phyloP scores from a whole-genome alignment of 2,888 invertebrate species.

The Hirtodrosophila confusa region DNA sequence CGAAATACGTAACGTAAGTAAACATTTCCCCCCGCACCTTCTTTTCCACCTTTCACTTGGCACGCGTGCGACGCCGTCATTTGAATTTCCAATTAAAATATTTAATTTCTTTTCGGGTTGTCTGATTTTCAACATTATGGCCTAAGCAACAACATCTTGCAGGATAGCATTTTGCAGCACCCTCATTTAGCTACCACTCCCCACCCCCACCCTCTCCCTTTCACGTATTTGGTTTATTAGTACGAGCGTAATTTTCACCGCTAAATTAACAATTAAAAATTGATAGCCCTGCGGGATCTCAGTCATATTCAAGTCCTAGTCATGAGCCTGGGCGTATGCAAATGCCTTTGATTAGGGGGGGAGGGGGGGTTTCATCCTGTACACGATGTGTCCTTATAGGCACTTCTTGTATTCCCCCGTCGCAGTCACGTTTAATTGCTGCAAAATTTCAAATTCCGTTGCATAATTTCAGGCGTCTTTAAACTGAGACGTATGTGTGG shows the following conservation, averaged over 20 bases:
- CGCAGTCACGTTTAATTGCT: conserved; percentile 64
- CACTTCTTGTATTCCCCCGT: conserved; percentile 36
- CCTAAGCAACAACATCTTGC: conserved; percentile 39
- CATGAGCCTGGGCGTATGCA: conserved; percentile 48
- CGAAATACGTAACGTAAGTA: conserved; percentile 42
- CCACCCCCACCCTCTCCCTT: not conserved
- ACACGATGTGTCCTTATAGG: conserved; percentile 10
- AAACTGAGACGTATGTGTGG: conserved; percentile 8
- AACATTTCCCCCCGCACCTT: conserved; percentile 13
- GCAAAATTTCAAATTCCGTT: conserved; percentile 60
- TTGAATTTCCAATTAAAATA: conserved; percentile 81
- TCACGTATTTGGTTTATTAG: conserved; percentile 46
- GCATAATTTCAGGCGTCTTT: conserved; percentile 50
- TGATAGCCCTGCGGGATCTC: conserved; percentile 69
- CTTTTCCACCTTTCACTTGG: not conserved
- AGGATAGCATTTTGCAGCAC: conserved; percentile 24
- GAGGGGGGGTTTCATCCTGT: not conserved
- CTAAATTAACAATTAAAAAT: conserved; percentile 80
- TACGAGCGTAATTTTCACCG: conserved; percentile 73
- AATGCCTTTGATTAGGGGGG: conserved; percentile 20
- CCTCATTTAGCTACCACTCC: not conserved
- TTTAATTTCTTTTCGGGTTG: conserved; percentile 78
- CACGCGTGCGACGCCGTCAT: conserved; percentile 49
- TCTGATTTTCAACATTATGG: conserved; percentile 61
- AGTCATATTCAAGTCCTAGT: conserved; percentile 12